Evolutionary conservation across 2,113 vertebrate genomes (phyloP).

Genomic region (Clinocottus analis): DNA sequence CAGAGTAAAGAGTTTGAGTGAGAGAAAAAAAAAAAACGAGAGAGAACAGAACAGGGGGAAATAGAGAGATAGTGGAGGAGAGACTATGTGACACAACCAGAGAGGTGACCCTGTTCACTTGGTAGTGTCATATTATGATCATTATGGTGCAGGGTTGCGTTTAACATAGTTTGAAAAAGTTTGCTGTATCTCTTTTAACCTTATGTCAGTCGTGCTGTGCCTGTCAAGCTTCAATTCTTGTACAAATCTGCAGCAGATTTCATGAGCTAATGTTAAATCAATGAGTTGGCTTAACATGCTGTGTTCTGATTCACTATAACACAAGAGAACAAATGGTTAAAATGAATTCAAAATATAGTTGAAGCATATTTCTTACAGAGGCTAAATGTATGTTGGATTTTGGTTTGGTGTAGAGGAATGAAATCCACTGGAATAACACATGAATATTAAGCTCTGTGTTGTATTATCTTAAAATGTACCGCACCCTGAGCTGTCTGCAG

Average conservation of each 20-base stretch:
- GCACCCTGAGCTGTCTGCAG: conserved; percentile 1
- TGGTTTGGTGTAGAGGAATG: not conserved
- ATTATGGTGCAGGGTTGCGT: not conserved
- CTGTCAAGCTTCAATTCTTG: not conserved
- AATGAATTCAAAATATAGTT: not conserved
- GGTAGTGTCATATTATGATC: not conserved
- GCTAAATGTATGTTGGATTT: not conserved
- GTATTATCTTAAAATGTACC: conserved; percentile 3
- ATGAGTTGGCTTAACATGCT: not conserved
- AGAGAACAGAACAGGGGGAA: not conserved
- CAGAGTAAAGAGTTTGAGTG: conserved; percentile 57
- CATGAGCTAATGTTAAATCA: not conserved
- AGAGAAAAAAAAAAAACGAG: conserved; percentile 7
- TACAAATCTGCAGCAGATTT: not conserved
- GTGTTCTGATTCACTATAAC: not conserved
- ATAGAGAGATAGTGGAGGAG: conserved; percentile 15
- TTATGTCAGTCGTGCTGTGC: not conserved
- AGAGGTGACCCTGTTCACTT: not conserved
- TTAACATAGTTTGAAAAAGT: not conserved
- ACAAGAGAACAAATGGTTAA: not conserved
- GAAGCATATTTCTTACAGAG: not conserved
- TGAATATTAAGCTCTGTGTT: not conserved
- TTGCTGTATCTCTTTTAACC: not conserved
- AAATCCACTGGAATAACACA: not conserved
- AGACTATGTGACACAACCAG: conserved; percentile 20